Conservation (phyloP, 1,140 invertebrate genomes). For the Sarcophaga bullata region DNA sequence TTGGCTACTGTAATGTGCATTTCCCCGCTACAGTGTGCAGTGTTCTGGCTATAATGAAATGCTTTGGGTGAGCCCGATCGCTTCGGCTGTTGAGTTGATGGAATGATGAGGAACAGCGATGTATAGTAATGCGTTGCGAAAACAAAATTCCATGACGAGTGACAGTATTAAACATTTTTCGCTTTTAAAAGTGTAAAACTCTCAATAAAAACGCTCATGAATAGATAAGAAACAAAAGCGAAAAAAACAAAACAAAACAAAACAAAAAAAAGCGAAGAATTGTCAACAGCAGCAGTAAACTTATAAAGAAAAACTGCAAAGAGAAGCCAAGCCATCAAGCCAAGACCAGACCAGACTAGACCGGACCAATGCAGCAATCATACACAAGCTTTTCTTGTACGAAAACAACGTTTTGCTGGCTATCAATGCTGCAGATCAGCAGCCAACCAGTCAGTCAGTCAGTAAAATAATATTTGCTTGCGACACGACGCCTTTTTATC, state of each 20-base stretch:
- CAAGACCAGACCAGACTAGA: not conserved
- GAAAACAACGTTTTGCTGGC: not conserved
- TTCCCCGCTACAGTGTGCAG: slow-evolving; percentile 22
- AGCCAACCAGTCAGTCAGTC: not conserved
- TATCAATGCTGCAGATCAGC: not conserved
- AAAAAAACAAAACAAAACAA: no score
- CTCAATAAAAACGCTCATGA: not conserved
- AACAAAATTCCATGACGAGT: slow-evolving; percentile 48
- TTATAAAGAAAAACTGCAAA: no score
- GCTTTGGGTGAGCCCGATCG: slow-evolving; percentile 41
- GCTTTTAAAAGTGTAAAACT: slow-evolving; percentile 29
- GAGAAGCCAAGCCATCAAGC: no score
- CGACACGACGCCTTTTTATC: no score
- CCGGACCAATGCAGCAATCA: no score
- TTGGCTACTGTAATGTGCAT: no score
- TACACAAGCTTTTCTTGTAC: no score
- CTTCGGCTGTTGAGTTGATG: slow-evolving; percentile 36
- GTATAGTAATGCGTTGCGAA: slow-evolving; percentile 46
- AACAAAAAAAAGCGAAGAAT: slow-evolving; percentile 5
- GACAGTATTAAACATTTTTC: slow-evolving; percentile 43
- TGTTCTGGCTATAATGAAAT: slow-evolving; percentile 31
- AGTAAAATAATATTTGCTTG: not conserved
- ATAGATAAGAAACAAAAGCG: slow-evolving; percentile 4
- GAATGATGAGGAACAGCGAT: slow-evolving; percentile 43
- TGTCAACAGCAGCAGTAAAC: no score